phyloP scores from a whole-genome alignment of 2,797 vertebrate species.

The Lagodon rhomboides region DNA sequence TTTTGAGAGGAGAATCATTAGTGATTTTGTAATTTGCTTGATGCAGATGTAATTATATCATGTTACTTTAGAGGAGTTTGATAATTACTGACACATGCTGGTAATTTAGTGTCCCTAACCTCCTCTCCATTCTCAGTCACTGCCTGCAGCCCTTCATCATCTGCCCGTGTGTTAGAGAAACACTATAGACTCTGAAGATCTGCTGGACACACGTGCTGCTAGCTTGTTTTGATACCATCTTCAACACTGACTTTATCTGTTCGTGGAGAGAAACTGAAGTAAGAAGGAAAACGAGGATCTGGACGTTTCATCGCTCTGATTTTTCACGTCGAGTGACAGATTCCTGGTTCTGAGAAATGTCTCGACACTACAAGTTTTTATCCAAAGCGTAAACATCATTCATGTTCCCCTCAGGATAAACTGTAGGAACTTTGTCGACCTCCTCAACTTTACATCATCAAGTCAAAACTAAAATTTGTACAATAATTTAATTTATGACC shows the following conservation, averaged over 20 bases:
- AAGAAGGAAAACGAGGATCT: too few relatives aligned
- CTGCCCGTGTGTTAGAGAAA: neutral
- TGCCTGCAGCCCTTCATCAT: constrained; percentile 29
- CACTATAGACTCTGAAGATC: neutral
- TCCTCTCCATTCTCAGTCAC: constrained; percentile 38
- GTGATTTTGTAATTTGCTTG: constrained; percentile 78
- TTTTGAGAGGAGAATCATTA: constrained; percentile 73
- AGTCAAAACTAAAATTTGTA: too few relatives aligned
- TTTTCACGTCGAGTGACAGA: too few relatives aligned
- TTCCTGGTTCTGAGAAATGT: neutral
- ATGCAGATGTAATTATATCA: constrained; percentile 80
- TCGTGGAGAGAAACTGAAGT: too few relatives aligned
- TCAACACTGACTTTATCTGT: constrained; percentile 1
- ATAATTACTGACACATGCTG: constrained; percentile 81
- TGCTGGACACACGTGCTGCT: neutral
- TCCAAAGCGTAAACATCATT: too few relatives aligned
- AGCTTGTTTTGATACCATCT: neutral
- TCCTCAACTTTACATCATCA: too few relatives aligned
- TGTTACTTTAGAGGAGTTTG: constrained; percentile 80
- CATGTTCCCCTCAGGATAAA: neutral
- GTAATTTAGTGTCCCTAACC: constrained; percentile 69
- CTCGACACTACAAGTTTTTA: too few relatives aligned
- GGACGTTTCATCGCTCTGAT: too few relatives aligned
- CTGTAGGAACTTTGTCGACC: too few relatives aligned
- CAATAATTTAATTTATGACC: too few relatives aligned